These are phyloP conservation scores for Lophotis ruficrista DNA, from an alignment of 2,113 vertebrate species.

Conservation along the genomic window DNA sequence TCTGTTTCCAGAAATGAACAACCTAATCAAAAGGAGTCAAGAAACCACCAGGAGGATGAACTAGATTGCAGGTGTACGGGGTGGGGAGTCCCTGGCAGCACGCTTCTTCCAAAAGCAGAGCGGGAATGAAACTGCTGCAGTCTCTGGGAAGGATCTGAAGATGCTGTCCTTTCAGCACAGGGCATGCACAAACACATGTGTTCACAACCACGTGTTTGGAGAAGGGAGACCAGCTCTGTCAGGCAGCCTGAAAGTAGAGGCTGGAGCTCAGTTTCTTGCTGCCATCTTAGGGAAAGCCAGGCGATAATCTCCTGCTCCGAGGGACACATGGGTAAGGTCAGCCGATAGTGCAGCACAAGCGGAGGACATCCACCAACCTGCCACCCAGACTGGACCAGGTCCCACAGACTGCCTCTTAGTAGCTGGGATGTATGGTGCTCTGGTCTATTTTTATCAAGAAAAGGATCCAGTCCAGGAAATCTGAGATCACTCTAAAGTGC, in stretches of 20 bases:
- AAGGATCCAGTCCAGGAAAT: not conserved
- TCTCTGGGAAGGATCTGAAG: not conserved
- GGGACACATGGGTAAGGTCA: fast-evolving
- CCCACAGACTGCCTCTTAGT: fast-evolving
- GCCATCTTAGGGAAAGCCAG: too few species aligned
- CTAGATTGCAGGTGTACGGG: not conserved
- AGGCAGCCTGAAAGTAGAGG: not conserved
- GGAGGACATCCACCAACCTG: not conserved
- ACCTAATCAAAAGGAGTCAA: not conserved
- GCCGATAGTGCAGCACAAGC: not conserved
- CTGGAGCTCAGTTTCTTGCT: not conserved
- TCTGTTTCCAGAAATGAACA: not conserved
- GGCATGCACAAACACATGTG: fast-evolving
- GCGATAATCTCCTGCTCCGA: not conserved
- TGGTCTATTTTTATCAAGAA: not conserved
- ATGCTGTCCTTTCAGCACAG: not conserved
- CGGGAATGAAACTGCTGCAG: fast-evolving
- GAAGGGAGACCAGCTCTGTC: not conserved
- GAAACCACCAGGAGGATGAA: not conserved
- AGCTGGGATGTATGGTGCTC: not conserved
- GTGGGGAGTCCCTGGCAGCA: not conserved
- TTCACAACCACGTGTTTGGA: not conserved
- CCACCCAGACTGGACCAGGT: not conserved
- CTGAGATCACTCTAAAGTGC: not conserved
- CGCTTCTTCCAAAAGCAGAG: not conserved